Evolutionary conservation across 2,797 vertebrate species (phyloP).

Genomic region (Pseudocheirus occidentalis): DNA sequence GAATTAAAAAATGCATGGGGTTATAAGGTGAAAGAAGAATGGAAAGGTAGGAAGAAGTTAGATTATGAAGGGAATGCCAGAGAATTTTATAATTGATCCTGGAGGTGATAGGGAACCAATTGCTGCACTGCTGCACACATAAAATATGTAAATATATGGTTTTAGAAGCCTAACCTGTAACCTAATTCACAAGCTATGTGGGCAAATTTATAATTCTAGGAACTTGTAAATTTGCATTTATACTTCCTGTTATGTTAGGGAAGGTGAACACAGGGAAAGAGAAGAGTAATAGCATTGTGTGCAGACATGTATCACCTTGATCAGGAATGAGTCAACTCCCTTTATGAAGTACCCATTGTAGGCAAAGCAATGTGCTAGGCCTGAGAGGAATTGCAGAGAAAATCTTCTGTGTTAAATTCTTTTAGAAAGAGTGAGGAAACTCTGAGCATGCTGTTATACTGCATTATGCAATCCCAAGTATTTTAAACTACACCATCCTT

Average conservation of each 20-base stretch:
- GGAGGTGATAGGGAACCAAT: background rate
- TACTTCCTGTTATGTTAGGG: background rate
- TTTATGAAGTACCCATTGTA: background rate
- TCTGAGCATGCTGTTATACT: background rate
- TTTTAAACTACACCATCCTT: constrained; percentile 7
- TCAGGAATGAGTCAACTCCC: background rate
- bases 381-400: constrained; percentile 43
- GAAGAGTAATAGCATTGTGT: background rate
- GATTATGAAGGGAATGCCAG: background rate
- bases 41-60: background rate
- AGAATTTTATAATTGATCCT: background rate
- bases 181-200: background rate
- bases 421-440: constrained; percentile 17
- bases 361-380: background rate
- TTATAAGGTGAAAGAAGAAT: background rate
- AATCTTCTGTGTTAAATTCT: constrained; percentile 36
- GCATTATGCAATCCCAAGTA: constrained; percentile 28
- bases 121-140: background rate
- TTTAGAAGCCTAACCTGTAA: background rate
- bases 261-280: background rate
- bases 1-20: background rate
- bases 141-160: background rate
- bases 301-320: constrained; percentile 2
- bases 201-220: background rate
- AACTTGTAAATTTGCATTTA: background rate